A percentile compares a stretch with the other conserved stretches of the same genome.
Evolutionary conservation across 2,888 invertebrate species (phyloP).

Genomic region (Aricia artaxerxes): DNA sequence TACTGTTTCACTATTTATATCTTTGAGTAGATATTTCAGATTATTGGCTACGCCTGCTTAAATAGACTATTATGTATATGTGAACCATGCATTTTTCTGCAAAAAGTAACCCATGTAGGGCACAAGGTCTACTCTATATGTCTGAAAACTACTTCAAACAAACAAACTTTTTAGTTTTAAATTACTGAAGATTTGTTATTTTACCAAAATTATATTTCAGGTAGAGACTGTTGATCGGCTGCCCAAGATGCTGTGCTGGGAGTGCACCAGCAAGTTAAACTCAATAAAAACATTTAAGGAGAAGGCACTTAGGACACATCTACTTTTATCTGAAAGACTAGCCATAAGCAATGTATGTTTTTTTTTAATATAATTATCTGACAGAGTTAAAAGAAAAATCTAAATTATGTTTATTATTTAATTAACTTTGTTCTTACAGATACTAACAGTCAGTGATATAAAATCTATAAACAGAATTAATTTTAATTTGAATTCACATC

Average conservation of each 20-base stretch:
- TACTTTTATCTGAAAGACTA: slow-evolving; percentile 7
- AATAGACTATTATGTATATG: too few relatives aligned
- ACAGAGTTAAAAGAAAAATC: neutral
- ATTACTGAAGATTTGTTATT: neutral
- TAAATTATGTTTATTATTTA: neutral
- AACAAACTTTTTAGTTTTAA: neutral
- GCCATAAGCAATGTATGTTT: slow-evolving; percentile 3
- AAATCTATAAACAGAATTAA: slow-evolving; percentile 22
- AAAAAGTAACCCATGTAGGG: too few relatives aligned
- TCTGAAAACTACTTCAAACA: neutral
- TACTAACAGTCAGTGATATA: slow-evolving; percentile 17
- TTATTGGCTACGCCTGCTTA: too few relatives aligned
- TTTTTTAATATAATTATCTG: neutral
- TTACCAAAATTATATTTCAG: neutral
- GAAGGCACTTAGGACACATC: slow-evolving; percentile 7
- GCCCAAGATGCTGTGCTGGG: slow-evolving; percentile 31
- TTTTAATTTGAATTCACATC: slow-evolving; percentile 14
- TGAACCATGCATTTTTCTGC: too few relatives aligned
- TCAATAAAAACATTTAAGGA: slow-evolving; percentile 25
- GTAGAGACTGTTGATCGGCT: slow-evolving; percentile 9
- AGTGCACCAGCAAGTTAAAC: slow-evolving; percentile 25
- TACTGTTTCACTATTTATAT: too few relatives aligned
- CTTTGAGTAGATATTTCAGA: too few relatives aligned
- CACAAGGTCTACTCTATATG: too few relatives aligned
- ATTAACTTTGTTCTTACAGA: neutral